phyloP scores from a whole-genome alignment of 2,797 vertebrate genomes.

The Poeciliopsis paucimaculata region DNA sequence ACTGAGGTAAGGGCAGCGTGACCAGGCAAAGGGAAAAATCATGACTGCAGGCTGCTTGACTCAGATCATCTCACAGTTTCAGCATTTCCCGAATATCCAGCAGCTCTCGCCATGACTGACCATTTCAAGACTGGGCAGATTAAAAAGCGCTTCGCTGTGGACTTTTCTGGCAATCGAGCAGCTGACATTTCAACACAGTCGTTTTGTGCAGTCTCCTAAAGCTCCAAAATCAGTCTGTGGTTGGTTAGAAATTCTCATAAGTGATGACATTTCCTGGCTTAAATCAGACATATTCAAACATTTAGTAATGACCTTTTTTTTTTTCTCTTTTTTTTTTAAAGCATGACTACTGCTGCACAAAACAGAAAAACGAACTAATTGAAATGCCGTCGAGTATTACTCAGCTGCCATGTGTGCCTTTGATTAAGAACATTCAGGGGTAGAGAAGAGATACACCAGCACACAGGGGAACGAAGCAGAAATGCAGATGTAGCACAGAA shows the following conservation, averaged over 20 bases:
- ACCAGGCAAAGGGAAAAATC: conserved; percentile 44
- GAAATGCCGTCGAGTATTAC: not conserved
- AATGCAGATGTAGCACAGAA: not conserved
- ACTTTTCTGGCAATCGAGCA: not conserved
- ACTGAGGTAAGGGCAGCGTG: conserved; percentile 51
- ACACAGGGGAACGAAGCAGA: not conserved
- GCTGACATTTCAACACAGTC: not conserved
- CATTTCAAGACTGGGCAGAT: not conserved
- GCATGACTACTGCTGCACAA: not conserved
- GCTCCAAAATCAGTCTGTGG: not conserved
- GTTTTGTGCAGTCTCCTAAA: no score
- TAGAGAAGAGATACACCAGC: not conserved
- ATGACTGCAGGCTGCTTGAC: conserved; percentile 61
- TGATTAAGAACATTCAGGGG: not conserved
- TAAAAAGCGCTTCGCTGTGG: not conserved
- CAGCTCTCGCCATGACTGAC: conserved; percentile 19
- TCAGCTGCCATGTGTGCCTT: conserved; percentile 3
- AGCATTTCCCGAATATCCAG: conserved; percentile 51
- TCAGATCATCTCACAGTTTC: conserved; percentile 65
- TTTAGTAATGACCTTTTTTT: not conserved
- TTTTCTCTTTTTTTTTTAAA: not conserved
- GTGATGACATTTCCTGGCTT: not conserved
- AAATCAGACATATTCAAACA: not conserved
- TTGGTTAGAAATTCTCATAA: not conserved
- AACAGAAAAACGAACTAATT: not conserved